A percentile compares a stretch with the other conserved stretches of the same genome.
phyloP scores from a whole-genome alignment of 2,797 vertebrate genomes.

The Calcarius lapponicus region DNA sequence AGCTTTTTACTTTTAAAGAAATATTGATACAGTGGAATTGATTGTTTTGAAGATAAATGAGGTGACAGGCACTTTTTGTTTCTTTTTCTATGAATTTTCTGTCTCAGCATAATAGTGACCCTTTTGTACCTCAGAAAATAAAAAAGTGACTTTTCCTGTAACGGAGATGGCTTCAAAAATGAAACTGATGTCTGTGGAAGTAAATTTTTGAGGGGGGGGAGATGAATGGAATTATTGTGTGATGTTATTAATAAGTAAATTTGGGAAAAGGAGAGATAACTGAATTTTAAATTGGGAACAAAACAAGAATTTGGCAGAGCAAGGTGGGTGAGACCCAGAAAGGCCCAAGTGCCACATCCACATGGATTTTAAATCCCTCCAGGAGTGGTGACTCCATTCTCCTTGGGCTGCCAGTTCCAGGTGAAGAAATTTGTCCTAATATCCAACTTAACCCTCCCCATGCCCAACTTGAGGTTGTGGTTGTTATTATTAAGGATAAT shows the following conservation, averaged over 20 bases:
- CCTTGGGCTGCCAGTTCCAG: background rate
- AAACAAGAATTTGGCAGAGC: background rate
- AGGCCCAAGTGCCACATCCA: background rate
- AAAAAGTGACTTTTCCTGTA: background rate
- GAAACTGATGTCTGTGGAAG: background rate
- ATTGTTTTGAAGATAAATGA: slow-evolving; percentile 16
- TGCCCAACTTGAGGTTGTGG: fast-evolving
- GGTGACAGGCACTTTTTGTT: background rate
- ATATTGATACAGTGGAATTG: background rate
- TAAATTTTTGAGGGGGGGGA: background rate
- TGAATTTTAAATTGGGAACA: background rate
- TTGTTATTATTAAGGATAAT: background rate
- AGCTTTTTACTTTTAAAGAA: slow-evolving; percentile 29
- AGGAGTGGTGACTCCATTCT: background rate
- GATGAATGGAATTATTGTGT: background rate
- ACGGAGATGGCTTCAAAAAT: background rate
- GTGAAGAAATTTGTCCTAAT: background rate
- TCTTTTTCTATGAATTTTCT: background rate
- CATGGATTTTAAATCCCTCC: background rate
- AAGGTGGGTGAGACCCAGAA: background rate
- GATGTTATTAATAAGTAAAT: background rate
- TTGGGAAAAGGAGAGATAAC: background rate
- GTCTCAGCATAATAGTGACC: background rate
- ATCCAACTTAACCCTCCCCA: background rate
- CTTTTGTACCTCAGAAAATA: background rate